Evolutionary conservation across 2,797 vertebrate genomes (phyloP).

Genomic region (Lacerta agilis): DNA sequence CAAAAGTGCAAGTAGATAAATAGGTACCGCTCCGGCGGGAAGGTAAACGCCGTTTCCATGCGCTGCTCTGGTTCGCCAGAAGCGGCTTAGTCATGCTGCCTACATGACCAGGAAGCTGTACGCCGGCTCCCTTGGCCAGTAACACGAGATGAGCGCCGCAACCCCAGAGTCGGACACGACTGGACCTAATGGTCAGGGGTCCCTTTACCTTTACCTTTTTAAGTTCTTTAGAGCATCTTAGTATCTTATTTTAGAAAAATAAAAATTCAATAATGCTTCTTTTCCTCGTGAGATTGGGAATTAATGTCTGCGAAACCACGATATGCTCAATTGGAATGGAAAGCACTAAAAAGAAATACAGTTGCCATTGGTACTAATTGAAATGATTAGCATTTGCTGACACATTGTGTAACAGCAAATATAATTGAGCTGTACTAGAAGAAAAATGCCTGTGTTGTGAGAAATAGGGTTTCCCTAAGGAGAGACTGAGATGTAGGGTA

Average conservation of each 20-base stretch:
- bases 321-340: neutral
- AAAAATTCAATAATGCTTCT: neutral
- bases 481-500: neutral
- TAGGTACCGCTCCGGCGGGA: too few relatives aligned
- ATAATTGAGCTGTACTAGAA: constrained; percentile 7
- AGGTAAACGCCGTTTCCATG: too few relatives aligned
- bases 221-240: neutral
- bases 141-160: too few relatives aligned
- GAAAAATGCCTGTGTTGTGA: neutral
- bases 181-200: too few relatives aligned
- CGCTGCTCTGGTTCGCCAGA: too few relatives aligned
- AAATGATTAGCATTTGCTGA: constrained; percentile 23
- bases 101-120: too few relatives aligned
- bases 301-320: neutral
- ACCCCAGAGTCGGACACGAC: too few relatives aligned
- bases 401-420: neutral
- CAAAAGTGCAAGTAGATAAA: too few relatives aligned
- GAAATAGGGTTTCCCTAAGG: neutral
- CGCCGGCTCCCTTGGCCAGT: too few relatives aligned
- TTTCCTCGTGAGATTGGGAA: neutral
- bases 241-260: neutral
- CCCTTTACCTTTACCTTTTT: too few relatives aligned
- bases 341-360: neutral
- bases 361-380: neutral
- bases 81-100: too few relatives aligned